Conservation (phyloP, 2,113 vertebrate genomes). For the Physeter macrocephalus region DNA sequence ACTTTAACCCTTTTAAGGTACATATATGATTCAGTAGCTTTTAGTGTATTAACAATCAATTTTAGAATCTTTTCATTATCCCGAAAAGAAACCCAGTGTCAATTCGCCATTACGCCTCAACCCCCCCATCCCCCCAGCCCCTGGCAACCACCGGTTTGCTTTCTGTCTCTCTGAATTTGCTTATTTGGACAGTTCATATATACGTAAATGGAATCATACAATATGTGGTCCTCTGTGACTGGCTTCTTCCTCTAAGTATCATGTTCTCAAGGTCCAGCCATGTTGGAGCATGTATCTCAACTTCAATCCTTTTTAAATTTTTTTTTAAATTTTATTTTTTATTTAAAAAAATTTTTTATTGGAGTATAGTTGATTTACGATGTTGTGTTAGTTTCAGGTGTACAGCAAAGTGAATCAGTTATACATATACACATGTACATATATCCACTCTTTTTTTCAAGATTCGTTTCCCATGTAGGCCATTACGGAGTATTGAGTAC, state of each 20-base stretch:
- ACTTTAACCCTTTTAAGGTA: background rate
- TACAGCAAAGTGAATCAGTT: background rate
- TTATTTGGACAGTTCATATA: background rate
- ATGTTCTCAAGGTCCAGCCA: background rate
- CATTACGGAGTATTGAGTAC: background rate
- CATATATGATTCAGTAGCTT: background rate
- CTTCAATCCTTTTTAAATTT: background rate
- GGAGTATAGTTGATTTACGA: background rate
- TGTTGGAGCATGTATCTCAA: background rate
- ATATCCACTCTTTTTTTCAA: background rate
- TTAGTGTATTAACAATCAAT: background rate
- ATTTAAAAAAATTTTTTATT: background rate
- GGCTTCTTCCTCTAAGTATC: background rate
- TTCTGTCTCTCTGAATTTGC: background rate
- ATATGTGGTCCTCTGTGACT: background rate
- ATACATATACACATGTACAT: too few species aligned
- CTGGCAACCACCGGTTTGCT: background rate
- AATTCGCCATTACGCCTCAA: background rate
- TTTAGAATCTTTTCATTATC: background rate
- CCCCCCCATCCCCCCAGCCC: too few species aligned
- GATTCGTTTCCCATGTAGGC: background rate
- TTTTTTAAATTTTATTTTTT: background rate
- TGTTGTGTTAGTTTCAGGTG: background rate
- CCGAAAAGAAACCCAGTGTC: background rate
- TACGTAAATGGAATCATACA: background rate